phyloP scores from a whole-genome alignment of 2,888 invertebrate genomes.

The Pteria penguin region DNA sequence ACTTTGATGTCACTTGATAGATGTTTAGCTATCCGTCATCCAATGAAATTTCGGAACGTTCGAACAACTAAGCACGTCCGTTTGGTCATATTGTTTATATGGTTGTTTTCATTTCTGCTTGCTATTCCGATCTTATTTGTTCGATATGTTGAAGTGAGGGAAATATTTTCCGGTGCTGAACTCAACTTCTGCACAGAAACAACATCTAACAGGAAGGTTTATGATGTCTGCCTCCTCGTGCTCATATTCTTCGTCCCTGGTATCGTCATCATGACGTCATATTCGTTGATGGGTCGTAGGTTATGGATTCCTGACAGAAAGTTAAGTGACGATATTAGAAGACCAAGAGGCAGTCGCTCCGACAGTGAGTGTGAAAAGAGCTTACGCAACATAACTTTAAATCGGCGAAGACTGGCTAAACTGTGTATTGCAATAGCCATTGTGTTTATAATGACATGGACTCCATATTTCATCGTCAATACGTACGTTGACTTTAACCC shows the following conservation, averaged over 20 bases:
- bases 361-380: constrained; percentile 41
- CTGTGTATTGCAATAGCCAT: constrained; percentile 87
- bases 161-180: constrained; percentile 49
- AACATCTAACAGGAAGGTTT: constrained; percentile 81
- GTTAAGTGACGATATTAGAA: constrained; percentile 42
- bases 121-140: constrained; percentile 86
- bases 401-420: constrained; percentile 88
- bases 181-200: constrained; percentile 83
- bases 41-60: constrained; percentile 86
- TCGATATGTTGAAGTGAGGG: constrained; percentile 54
- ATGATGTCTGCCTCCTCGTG: constrained; percentile 86
- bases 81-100: constrained; percentile 84
- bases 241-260: constrained; percentile 89
- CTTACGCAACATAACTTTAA: constrained; percentile 81
- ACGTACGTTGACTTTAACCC: constrained; percentile 84
- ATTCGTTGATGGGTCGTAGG: constrained; percentile 81
- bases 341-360: constrained; percentile 33
- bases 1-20: constrained; percentile 90
- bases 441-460: constrained; percentile 89
- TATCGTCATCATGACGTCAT: constrained; percentile 79
- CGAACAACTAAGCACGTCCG: constrained; percentile 86
- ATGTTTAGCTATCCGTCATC: constrained; percentile 86
- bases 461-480: constrained; percentile 87
- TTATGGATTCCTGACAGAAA: constrained; percentile 65
- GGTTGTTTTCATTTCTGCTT: constrained; percentile 85